Conservation (phyloP, 2,888 invertebrate species). For the Cephus rjabovi region DNA sequence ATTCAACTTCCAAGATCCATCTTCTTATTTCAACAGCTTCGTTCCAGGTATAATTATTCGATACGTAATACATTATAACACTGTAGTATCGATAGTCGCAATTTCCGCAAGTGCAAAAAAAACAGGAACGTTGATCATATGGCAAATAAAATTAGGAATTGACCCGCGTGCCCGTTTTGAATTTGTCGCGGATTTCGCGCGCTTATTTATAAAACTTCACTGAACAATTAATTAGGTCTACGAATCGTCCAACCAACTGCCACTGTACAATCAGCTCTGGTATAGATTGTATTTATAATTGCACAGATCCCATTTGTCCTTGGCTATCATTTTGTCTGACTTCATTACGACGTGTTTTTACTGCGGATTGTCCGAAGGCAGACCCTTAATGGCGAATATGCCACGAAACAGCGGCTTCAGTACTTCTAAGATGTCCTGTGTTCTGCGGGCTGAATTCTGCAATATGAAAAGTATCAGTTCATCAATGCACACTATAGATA, state of each 20-base stretch:
- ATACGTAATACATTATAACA: background rate
- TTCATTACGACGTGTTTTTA: background rate
- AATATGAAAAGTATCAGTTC: constrained; percentile 52
- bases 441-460: constrained; percentile 83
- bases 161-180: background rate
- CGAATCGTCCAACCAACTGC: background rate
- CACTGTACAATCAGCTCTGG: background rate
- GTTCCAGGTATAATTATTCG: background rate
- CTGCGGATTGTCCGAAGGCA: constrained; percentile 60
- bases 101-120: background rate
- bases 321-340: background rate
- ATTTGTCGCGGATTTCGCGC: background rate
- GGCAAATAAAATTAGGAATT: background rate
- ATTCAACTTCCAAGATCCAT: background rate
- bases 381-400: constrained; percentile 80
- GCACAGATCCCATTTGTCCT: background rate
- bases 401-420: constrained; percentile 82
- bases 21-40: background rate
- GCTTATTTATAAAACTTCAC: background rate
- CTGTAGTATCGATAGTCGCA: background rate
- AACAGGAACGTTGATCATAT: background rate
- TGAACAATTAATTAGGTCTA: background rate
- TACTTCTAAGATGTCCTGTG: constrained; percentile 78
- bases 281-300: background rate
- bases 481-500: background rate